phyloP scores from a whole-genome alignment of 1,140 invertebrate genomes.

The Sweltsa coloradensis region DNA sequence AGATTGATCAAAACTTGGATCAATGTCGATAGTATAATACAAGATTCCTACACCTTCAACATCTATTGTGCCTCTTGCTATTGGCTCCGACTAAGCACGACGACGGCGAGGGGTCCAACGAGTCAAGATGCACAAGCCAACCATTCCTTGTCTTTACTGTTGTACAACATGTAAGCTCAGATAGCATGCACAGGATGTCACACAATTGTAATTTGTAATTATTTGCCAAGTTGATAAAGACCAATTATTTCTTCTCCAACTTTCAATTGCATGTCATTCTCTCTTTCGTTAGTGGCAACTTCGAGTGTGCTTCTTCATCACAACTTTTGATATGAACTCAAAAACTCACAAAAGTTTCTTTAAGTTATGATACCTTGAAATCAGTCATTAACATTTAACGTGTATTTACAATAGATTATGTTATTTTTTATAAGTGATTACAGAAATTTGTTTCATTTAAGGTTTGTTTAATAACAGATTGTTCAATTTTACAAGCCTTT shows the following conservation, averaged over 20 bases:
- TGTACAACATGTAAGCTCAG: neutral
- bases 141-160: no score
- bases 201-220: neutral
- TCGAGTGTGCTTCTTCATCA: neutral
- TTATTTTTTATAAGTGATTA: neutral
- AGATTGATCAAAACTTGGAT: no score
- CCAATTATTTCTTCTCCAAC: no score
- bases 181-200: neutral
- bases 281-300: neutral
- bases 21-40: no score
- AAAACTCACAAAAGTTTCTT: constrained; percentile 2
- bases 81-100: no score
- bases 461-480: neutral
- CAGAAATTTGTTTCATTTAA: neutral
- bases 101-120: no score
- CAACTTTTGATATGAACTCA: neutral
- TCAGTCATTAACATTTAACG: neutral
- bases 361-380: neutral
- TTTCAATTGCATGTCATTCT: neutral
- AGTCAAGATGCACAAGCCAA: no score
- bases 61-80: no score
- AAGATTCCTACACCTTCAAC: no score
- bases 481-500: neutral
- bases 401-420: neutral
- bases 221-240: neutral